Base-by-base conservation (phyloP, 2,888 invertebrate species). In the Phengaris alcon region DNA sequence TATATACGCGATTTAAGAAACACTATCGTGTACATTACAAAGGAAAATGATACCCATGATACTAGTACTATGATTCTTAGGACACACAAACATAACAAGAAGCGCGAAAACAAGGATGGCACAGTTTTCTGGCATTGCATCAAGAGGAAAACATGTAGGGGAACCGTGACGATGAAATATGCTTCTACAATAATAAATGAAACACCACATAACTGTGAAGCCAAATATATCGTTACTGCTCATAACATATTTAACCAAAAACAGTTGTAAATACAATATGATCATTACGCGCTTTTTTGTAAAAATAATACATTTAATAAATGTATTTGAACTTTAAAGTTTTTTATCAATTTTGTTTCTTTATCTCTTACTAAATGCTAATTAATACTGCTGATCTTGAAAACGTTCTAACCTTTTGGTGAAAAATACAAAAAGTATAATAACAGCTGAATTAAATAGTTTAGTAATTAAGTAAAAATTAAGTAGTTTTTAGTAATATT, bases 171-270 rank as follows among this genome's bases (percentile, higher is more conserved):
- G 4, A 10, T 51, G 51, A 70, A 46, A 57, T 57, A 15, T 1
- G 51, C 7, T 48, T 48, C 68, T 44, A n/a, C 44, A 69, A 13
- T 69, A n/a, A n/a, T 69, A 8, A n/a, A 44, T n/a, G 68, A 70
- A 46, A 46, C n/a, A 8, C 69, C 69, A n/a, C 69, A 70, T 48
- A 70, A n/a, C 10, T 70, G 69, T 15, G 15, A 70, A 48, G 69
- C 9, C 48, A 70, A 48, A 68, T 68, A 13, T 13, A 6, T 68
- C 7, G 57, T 57, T 8, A 15, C 15, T 57, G 13, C 57, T 7
- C 57, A 68, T 46, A 68, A 44, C 44, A 68, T 68, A 46, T 44
- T 44, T 7, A 44, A 68, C 68, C 8, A 15, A 57, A 57, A 15
- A 57, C 15, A 68, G 44, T 44, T 9, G 68, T 44, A 22, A 22